Conservation (phyloP, 2,797 vertebrate genomes). For the Hephaestus fuliginosus region DNA sequence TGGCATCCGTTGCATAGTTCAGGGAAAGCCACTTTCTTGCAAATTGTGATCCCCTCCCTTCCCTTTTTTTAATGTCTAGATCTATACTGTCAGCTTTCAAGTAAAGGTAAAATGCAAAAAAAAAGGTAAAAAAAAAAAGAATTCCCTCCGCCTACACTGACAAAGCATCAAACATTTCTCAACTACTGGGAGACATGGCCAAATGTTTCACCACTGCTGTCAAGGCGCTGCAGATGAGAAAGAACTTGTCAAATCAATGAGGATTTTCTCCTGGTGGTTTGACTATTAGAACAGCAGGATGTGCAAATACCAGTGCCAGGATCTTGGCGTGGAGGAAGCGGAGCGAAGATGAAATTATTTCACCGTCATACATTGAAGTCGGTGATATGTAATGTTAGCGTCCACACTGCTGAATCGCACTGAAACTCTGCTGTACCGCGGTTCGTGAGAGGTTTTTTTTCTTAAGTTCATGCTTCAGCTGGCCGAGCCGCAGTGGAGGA, state of each 20-base stretch:
- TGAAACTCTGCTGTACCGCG: conserved; percentile 4
- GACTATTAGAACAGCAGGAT: conserved; percentile 21
- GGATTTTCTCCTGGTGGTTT: conserved; percentile 20
- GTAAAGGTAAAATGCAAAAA: not conserved
- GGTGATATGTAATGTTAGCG: not conserved
- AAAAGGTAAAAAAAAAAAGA: not conserved
- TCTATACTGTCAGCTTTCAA: conserved; percentile 10
- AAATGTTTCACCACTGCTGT: conserved; percentile 32
- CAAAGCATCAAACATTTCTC: conserved; percentile 30
- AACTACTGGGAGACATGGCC: conserved; percentile 9
- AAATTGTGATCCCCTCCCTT: no score
- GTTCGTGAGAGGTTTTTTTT: not conserved
- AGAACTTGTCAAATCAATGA: conserved; percentile 20
- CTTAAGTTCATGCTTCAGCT: conserved; percentile 10
- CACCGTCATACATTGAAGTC: conserved; percentile 12
- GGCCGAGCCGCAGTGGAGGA: not conserved
- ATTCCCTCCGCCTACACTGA: not conserved
- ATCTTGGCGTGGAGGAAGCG: not conserved
- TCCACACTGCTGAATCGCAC: not conserved
- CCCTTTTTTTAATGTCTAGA: not conserved
- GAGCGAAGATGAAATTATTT: conserved; percentile 25
- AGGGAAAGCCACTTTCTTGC: not conserved
- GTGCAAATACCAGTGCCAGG: not conserved
- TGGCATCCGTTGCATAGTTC: not conserved
- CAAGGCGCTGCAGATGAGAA: not conserved